Percentiles rank a stretch among this genome's conserved stretches.
These are phyloP conservation scores for Amphibalanus amphitrite DNA, from an alignment of 1,140 invertebrate species.

Conservation along the genomic window DNA sequence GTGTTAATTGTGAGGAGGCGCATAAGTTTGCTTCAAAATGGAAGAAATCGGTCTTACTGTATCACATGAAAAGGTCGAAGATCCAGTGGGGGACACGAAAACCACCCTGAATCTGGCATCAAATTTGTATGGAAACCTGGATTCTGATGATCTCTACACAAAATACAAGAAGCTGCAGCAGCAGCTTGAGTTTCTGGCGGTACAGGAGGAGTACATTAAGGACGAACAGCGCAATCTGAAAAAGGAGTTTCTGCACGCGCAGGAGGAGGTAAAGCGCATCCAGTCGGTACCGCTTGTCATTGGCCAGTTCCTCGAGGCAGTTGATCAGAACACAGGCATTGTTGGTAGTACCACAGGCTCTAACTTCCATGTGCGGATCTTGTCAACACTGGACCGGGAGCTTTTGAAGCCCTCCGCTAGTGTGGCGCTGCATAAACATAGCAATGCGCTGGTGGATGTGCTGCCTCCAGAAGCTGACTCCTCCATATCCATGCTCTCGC, in stretches of 20 bases:
- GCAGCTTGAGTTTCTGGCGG: slow-evolving; percentile 88
- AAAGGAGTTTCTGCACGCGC: slow-evolving; percentile 92
- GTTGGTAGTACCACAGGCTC: slow-evolving; percentile 72
- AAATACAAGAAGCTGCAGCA: slow-evolving; percentile 66
- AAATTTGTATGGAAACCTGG: slow-evolving; percentile 32
- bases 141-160: slow-evolving; percentile 11
- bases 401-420: slow-evolving; percentile 86
- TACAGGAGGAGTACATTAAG: slow-evolving; percentile 97
- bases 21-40: no score
- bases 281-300: slow-evolving; percentile 95
- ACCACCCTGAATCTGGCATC: slow-evolving; percentile 14
- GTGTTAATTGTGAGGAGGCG: no score
- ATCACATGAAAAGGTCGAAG: slow-evolving; percentile 39
- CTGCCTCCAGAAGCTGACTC: slow-evolving; percentile 95
- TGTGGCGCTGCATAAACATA: slow-evolving; percentile 93
- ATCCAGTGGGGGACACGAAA: slow-evolving; percentile 6
- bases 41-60: slow-evolving; percentile 49
- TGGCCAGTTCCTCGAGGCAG: slow-evolving; percentile 93
- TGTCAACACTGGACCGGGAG: slow-evolving; percentile 79
- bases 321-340: slow-evolving; percentile 95
- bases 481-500: slow-evolving; percentile 87
- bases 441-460: slow-evolving; percentile 93
- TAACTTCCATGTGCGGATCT: slow-evolving; percentile 94
- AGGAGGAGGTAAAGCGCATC: slow-evolving; percentile 89
- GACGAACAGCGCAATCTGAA: slow-evolving; percentile 95